These are phyloP conservation scores for Desmophyllum pertusum DNA, from an alignment of 92 coral and sea anemone genomes.

Conservation along the genomic window DNA sequence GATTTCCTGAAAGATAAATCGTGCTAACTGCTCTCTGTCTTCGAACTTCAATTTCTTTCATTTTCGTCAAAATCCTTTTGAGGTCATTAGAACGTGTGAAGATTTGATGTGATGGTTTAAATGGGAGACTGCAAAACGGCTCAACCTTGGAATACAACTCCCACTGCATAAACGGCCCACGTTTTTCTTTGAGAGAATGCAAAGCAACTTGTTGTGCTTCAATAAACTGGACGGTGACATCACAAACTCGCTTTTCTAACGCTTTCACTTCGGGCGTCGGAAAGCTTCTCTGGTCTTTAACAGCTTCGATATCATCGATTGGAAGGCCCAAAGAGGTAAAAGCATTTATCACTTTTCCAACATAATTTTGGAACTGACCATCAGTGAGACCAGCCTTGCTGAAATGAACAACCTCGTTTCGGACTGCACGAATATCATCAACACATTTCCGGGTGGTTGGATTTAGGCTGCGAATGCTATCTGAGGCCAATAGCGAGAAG, in stretches of 20 bases:
- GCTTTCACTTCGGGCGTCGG: slow-evolving; percentile 1
- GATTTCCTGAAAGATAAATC: slow-evolving; percentile 43
- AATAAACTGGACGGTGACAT: too few relatives aligned
- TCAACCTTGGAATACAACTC: background rate
- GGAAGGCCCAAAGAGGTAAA: slow-evolving; percentile 17
- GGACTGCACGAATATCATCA: background rate
- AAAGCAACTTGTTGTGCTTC: too few relatives aligned
- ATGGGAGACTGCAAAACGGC: slow-evolving; percentile 43
- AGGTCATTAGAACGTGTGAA: slow-evolving; percentile 31
- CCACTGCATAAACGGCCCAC: too few relatives aligned
- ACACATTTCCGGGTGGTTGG: background rate
- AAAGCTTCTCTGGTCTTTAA: background rate
- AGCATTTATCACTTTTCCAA: background rate
- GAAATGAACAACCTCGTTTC: background rate
- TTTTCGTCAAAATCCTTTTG: background rate
- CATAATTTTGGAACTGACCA: background rate
- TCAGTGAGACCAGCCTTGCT: slow-evolving; percentile 1
- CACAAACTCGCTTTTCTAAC: too few relatives aligned
- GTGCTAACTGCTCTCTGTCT: slow-evolving; percentile 20
- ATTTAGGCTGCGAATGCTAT: slow-evolving; percentile 17
- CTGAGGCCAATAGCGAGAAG: background rate
- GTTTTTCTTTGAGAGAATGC: too few relatives aligned
- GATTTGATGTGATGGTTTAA: slow-evolving; percentile 29
- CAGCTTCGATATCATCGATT: background rate
- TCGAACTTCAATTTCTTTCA: slow-evolving; percentile 13